Base-by-base conservation (phyloP, 2,797 vertebrate genomes). In the Myoxocephalus aenaeus region DNA sequence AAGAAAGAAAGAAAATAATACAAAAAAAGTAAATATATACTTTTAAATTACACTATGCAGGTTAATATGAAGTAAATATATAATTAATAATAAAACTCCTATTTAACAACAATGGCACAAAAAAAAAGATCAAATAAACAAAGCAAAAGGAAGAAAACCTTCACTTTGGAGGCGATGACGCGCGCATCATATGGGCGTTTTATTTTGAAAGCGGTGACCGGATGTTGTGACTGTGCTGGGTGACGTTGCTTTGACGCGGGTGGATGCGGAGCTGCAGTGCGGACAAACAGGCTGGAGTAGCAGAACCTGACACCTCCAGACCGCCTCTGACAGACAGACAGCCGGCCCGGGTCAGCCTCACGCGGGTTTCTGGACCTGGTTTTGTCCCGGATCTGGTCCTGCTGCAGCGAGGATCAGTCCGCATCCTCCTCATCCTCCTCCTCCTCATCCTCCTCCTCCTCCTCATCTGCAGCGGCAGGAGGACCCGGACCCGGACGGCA, bases 231-330 rank as follows among this genome's bases (percentile, higher is more conserved):
- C 3, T 0, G 64, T 17, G 68, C 4, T 13, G 2, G 36, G n/a
- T 63, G 73, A 57, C 42, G 77, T 20, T 0, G 12, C 0, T 6
- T 79, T 92, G 87, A 88, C 64, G 77, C 82, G 25, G 80, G 7
- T 73, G 80, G 85, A 78, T 81, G 89, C 84, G 89, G 89, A 73
- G 92, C 95, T 96, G 95, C 95, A 95, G 92, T 96, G 95, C 95
- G 95, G 94, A 95, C 92, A 94, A 94, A 93, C 88, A 80, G 85
- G 81, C 81, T 66, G 87, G 83, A 84, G 74, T 73, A 65, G 75
- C 87, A 89, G 85, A 78, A 70, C 71, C 85, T 27, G 73, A 76
- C 84, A 42, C 79, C 82, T 64, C 3, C 77, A 65, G 62, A 29
- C 75, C 80, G 59, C 69, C 36, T 62, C 68, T n/a, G 17, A 25